Base-by-base conservation (phyloP, 2,113 vertebrate genomes). In the Serilophus lunatus region DNA sequence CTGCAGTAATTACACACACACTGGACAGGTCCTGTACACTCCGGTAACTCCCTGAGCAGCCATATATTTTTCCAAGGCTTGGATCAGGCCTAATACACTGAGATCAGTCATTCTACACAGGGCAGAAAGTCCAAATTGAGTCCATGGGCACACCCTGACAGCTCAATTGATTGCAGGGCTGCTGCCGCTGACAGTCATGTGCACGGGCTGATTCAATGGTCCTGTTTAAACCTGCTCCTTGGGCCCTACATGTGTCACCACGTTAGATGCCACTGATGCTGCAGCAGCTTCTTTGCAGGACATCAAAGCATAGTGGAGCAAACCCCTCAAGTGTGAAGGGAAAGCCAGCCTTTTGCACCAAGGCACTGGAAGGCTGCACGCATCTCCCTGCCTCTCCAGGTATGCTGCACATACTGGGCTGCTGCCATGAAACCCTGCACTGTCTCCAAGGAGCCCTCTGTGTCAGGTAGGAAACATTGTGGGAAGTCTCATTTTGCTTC, bases 281-380 rank as follows among this genome's bases (percentile, higher is more conserved):
- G 76, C 92, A 79, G 82, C 92, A 70, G 90, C 76, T 88, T 88
- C 92, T 92, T 96, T 90, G 93, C 92, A 94, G 92, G 75, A 95
- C 22, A 31, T 91, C 90, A 94, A 83, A 94, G 82, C 66, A 83
- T 36, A 96, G 88, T 92, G 95, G 87, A 94, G 85, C 66, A 77
- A 95, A 97, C 68, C 78, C 68, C 59, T 92, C 96, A 95, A 66
- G 94, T 96, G 91, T 95, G 92, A 97, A 95, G 87, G 53, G 87
- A 95, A 87, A 82, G 84, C 28, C 13, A 3, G 88, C 79, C 66
- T 75, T 93, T 63, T 51, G 75, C 94, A 78, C 42, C 4, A 51
- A 86, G 82, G 92, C 63, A 6, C 33, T 1, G 9, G 20, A 60
- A n/a, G 36, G 61, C 42, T 35, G 49, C 10, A n/a, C 2, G 24